Base-by-base conservation (phyloP, 2,888 invertebrate genomes). In the Scrobipalpa atriplicella region DNA sequence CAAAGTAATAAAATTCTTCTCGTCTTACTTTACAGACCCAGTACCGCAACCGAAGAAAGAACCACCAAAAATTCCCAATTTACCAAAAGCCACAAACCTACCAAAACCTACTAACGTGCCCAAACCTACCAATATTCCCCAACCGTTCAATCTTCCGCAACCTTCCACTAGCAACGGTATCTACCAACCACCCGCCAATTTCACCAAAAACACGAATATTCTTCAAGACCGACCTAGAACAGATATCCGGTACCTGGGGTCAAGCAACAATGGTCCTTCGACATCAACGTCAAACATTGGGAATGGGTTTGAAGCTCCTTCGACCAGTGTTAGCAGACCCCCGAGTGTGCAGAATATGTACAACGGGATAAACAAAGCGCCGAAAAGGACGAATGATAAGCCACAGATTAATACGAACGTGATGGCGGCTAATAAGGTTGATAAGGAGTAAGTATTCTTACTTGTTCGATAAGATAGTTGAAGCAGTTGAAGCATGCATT, bases 311-410 rank as follows among this genome's bases (percentile, higher is more conserved):
- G 39, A 29, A 9, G 7, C 21, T 21, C 54, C 54, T 13, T 39
- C 19, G 29, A 21, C 43, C n/a, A 66, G 62, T 43, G 62, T 18
- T n/a, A 21, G 60, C 5, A 65, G 60, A 16, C 56, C 61, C 1
- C 21, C 21, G 41, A 62, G 21, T 9, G 61, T 62, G 29, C 66
- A 64, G n/a, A 51, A 36, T 36, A 11, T 62, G 62, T 41, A 36
- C 29, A 66, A 3, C 38, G 41, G 16, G 66, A 64, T 61, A 21
- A 52, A 51, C 16, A 62, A 62, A 11, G 2, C 67, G 64, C 73
- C 79, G 6, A 92, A 92, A 73, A 81, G 91, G 70, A 89, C 83
- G 8, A 91, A 92, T 64, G 89, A 91, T 54, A 87, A 90, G 75
- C 91, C 90, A 0, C 93, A 92, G 74, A 81, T 89, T 0, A 92